These are phyloP conservation scores for Vanessa tameamea DNA, from an alignment of 1,140 invertebrate species.

Conservation along the genomic window DNA sequence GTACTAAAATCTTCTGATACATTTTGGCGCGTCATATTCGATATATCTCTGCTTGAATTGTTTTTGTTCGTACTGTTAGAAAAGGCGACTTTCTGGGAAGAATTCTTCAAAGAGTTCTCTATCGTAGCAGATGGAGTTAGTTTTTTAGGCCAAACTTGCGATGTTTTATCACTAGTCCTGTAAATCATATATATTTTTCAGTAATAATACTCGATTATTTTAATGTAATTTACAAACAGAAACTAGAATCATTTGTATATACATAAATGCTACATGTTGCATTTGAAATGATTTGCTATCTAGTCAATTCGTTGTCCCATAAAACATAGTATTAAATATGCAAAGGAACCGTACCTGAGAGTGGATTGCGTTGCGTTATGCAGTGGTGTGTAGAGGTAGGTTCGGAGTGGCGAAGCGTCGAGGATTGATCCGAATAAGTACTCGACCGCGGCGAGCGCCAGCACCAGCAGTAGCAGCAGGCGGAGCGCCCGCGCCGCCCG, in stretches of 20 bases:
- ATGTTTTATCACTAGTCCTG: conserved; percentile 53
- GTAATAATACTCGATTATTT: background rate
- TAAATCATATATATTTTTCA: conserved; percentile 24
- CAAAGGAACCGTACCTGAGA: conserved; percentile 48
- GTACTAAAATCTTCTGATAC: conserved; percentile 46
- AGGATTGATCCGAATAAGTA: conserved; percentile 73
- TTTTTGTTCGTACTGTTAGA: conserved; percentile 39
- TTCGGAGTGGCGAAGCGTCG: conserved; percentile 67
- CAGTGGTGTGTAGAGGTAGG: conserved; percentile 66
- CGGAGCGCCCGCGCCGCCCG: conserved; percentile 71
- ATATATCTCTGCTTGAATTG: conserved; percentile 34
- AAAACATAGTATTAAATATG: too few species aligned
- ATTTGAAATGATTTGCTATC: too few species aligned
- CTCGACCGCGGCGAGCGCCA: conserved; percentile 69
- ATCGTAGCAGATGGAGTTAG: conserved; percentile 32
- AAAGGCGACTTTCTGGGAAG: conserved; percentile 20
- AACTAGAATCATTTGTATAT: too few species aligned
- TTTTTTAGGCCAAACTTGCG: conserved; percentile 52
- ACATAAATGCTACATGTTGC: too few species aligned
- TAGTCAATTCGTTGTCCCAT: too few species aligned
- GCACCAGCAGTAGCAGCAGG: conserved; percentile 65
- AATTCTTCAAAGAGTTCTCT: conserved; percentile 36
- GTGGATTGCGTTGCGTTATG: conserved; percentile 65
- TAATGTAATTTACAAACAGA: too few species aligned
- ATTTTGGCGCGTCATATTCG: conserved; percentile 50